Conservation (phyloP, 2,888 invertebrate genomes). For the Thymelicus acteon region DNA sequence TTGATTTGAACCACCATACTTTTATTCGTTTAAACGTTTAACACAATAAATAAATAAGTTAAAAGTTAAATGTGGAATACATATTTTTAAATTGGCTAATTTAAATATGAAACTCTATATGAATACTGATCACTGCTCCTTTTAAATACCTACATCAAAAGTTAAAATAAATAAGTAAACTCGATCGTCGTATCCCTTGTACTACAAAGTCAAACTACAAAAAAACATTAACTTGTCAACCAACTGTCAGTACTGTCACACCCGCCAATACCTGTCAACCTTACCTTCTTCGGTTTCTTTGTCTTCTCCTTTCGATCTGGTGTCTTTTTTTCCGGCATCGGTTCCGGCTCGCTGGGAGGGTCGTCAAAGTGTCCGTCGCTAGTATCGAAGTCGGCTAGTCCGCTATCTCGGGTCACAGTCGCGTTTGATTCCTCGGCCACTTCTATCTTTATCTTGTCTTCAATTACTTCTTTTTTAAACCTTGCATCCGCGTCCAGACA, state of each 20-base stretch:
- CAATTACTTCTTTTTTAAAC: conserved; percentile 49
- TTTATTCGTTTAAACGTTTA: too few species aligned
- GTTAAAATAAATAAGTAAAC: too few species aligned
- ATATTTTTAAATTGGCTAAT: too few species aligned
- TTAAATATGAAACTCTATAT: too few species aligned
- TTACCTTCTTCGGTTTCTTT: conserved; percentile 53
- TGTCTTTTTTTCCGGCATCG: conserved; percentile 47
- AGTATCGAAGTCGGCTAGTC: conserved; percentile 45
- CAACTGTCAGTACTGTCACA: not conserved
- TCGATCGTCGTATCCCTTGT: too few species aligned
- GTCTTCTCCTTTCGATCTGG: conserved; percentile 43
- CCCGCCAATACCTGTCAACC: not conserved
- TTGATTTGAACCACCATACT: too few species aligned
- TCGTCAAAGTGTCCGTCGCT: conserved; percentile 53
- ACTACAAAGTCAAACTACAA: not conserved
- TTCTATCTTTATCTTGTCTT: conserved; percentile 62
- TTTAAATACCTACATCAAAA: too few species aligned
- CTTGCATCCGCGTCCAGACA: conserved; percentile 73
- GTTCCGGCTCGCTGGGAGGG: conserved; percentile 40
- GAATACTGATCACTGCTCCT: too few species aligned
- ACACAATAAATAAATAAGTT: too few species aligned
- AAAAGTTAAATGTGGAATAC: too few species aligned
- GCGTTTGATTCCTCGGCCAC: conserved; percentile 48
- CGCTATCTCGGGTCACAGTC: conserved; percentile 45
- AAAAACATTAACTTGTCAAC: too few species aligned